These are phyloP conservation scores for Gymnothorax reevesii DNA, from an alignment of 2,797 vertebrate genomes.

Conservation along the genomic window DNA sequence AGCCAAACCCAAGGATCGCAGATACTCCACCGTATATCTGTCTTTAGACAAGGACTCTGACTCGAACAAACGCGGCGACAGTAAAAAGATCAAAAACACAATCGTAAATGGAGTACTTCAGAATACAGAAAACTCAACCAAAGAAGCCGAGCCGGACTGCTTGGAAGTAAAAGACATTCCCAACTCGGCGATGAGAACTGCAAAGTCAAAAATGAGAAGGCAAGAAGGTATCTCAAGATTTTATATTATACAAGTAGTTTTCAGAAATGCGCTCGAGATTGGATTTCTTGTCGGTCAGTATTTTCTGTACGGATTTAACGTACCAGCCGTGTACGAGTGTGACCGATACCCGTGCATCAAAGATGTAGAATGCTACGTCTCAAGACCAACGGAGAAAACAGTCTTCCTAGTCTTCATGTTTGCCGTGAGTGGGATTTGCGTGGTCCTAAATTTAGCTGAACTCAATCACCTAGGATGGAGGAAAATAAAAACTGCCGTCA, in stretches of 20 bases:
- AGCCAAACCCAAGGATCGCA: conserved; percentile 95
- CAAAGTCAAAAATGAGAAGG: conserved; percentile 94
- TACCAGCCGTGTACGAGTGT: conserved; percentile 96
- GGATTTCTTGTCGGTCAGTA: conserved; percentile 98
- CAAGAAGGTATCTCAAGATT: conserved; percentile 99
- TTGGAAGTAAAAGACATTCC: conserved; percentile 95
- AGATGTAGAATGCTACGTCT: conserved; percentile 98
- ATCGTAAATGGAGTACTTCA: conserved; percentile 97
- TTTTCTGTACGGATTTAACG: conserved; percentile 98
- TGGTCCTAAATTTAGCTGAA: conserved; percentile 96
- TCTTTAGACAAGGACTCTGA: conserved; percentile 93
- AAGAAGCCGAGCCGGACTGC: conserved; percentile 94
- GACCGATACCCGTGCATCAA: conserved; percentile 99
- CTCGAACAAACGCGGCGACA: conserved; percentile 91
- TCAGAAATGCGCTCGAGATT: conserved; percentile 97
- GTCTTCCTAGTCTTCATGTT: conserved; percentile 99
- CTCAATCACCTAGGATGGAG: conserved; percentile 98
- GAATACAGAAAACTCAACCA: conserved; percentile 96
- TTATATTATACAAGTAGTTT: conserved; percentile 99
- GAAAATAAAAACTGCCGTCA: conserved; percentile 97
- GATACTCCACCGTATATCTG: conserved; percentile 94
- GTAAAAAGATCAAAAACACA: conserved; percentile 97
- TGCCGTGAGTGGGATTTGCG: conserved; percentile 97
- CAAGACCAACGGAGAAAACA: conserved; percentile 97
- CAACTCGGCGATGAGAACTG: conserved; percentile 82